Evolutionary conservation across 2,888 invertebrate genomes (phyloP), one percentile per base, ranked within the genome.

Genomic region (Ptilodon capucinus): DNA sequence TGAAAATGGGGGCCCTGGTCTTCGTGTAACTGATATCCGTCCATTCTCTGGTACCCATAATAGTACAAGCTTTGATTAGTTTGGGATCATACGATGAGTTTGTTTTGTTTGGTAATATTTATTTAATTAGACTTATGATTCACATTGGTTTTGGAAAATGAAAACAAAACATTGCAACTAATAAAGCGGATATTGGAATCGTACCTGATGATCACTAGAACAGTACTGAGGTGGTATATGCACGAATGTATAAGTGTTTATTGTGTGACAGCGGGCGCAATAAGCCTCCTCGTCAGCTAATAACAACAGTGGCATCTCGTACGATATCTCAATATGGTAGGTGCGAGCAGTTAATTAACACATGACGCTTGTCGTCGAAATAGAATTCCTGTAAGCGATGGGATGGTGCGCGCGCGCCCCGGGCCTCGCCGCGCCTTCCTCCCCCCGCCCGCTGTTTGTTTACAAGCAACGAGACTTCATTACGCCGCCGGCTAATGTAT

Each of bases 401-500:
- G 85, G 76, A 68, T 46, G 44, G 85, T 81, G 86, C 84, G 85
- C 88, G 79, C 81, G 86, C 87, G 85, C 87, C 81, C 80, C 71
- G 74, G 76, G 79, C 73, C 68, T 62, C 69, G 63, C 57, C 57
- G 60, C 62, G 63, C 57, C 57, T 59, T 62, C 69, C 68, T 68
- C 69, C 64, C 68, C 64, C 73, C 66, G 72, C 76, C 76, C 63
- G 62, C 73, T 88, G 87, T 91, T 91, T 91, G 90, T 91, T 90
- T 91, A 91, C 91, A 91, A 89, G 82, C 89, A 80, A 81, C 88
- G 86, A 90, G 91, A 90, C 90, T 91, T 91, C 91, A 91, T 91
- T 91, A 91, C 90, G 88, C 89, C 86, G 84, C 82, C 81, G 87
- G 90, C 90, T 91, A 91, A 91, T 91, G 91, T 91, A 91, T 91